phyloP scores from a whole-genome alignment of 2,888 invertebrate genomes.

The Stenoptilia bipunctidactyla region DNA sequence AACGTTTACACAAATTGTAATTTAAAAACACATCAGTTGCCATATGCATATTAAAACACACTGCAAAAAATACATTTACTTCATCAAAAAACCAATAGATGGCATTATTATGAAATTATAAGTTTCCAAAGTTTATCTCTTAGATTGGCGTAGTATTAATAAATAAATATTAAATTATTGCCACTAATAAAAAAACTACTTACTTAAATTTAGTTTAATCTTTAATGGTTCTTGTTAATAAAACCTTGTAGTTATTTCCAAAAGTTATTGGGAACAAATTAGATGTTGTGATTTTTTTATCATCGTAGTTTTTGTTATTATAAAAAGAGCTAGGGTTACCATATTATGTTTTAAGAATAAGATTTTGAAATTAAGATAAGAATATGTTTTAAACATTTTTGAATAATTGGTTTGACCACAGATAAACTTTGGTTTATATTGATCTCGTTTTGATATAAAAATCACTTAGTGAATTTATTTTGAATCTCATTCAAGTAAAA shows the following conservation, averaged over 20 bases:
- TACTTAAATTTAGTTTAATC: not conserved
- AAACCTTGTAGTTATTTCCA: not conserved
- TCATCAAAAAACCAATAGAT: no score
- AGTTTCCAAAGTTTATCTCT: no score
- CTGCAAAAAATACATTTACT: no score
- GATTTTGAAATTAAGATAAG: not conserved
- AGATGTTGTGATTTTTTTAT: conserved; percentile 1
- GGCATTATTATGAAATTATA: no score
- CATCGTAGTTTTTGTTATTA: not conserved
- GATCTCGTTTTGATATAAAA: no score
- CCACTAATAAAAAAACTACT: not conserved
- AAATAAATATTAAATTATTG: not conserved
- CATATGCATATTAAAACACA: no score
- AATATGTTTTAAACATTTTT: not conserved
- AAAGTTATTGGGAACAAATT: not conserved
- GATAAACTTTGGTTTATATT: not conserved
- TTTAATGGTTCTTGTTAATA: not conserved
- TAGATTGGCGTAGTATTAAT: not conserved
- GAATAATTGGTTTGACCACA: not conserved
- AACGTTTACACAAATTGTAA: no score
- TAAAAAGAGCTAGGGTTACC: not conserved
- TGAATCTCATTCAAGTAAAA: no score
- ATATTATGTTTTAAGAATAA: not conserved
- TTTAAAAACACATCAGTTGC: no score
- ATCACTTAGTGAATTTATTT: no score